Evolutionary conservation across 2,113 vertebrate genomes (phyloP).

Genomic region (Eonycteris spelaea): DNA sequence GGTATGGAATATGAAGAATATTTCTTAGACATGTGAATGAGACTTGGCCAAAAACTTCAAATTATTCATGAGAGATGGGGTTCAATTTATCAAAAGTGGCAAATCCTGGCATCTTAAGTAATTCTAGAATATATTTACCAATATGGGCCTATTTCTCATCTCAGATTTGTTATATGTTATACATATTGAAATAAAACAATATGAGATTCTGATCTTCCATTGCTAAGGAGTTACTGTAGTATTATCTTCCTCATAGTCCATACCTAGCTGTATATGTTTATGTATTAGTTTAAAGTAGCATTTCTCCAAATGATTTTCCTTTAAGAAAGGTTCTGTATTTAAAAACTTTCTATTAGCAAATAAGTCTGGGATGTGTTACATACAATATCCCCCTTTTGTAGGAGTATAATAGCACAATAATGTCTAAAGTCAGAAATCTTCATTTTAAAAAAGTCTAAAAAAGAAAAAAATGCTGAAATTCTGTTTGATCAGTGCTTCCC

Average conservation of each 20-base stretch:
- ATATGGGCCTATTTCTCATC: neutral
- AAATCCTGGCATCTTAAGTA: slow-evolving; percentile 1
- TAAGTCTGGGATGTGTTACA: neutral
- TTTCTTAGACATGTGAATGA: slow-evolving; percentile 19
- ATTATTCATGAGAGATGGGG: neutral
- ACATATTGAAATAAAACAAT: slow-evolving; percentile 16
- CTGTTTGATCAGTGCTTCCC: neutral
- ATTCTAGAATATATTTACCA: slow-evolving; percentile 19
- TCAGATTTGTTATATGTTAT: neutral
- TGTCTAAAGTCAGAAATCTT: neutral
- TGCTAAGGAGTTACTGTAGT: neutral
- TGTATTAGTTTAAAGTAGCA: neutral
- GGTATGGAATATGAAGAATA: neutral
- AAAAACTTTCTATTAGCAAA: neutral
- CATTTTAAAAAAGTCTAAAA: neutral
- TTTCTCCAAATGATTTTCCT: slow-evolving; percentile 10
- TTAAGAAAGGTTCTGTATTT: neutral
- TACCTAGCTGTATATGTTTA: neutral
- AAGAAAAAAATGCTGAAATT: neutral
- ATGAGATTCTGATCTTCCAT: neutral
- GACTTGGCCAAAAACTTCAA: neutral
- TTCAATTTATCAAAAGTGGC: slow-evolving; percentile 6
- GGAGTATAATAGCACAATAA: neutral
- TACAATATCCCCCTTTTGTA: neutral
- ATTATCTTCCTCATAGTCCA: neutral